Percentiles rank a stretch among this genome's conserved stretches.
These are phyloP conservation scores for Orthosia gothica DNA, from an alignment of 2,888 invertebrate genomes.

Conservation along the genomic window DNA sequence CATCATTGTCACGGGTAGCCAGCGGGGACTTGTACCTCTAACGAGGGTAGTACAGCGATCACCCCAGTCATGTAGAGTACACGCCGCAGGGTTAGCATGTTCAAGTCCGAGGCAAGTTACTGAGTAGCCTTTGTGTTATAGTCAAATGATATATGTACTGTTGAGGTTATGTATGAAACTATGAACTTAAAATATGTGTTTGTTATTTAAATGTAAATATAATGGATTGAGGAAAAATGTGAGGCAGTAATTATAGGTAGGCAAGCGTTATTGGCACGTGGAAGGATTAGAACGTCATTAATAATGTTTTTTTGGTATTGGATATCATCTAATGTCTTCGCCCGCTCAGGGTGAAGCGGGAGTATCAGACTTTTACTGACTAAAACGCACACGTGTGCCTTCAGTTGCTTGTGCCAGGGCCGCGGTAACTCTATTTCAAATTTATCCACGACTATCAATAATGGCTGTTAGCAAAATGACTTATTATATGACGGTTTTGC, in stretches of 20 bases:
- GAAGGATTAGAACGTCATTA: no score
- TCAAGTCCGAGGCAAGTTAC: slow-evolving; percentile 18
- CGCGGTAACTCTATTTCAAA: no score
- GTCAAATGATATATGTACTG: slow-evolving; percentile 13
- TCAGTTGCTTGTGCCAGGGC: no score
- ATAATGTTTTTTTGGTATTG: no score
- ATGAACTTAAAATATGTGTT: background rate
- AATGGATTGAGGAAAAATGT: background rate
- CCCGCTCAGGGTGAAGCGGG: no score
- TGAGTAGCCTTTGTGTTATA: slow-evolving; percentile 30
- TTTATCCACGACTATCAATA: background rate
- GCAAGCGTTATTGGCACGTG: background rate
- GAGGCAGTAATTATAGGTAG: background rate
- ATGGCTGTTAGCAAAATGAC: background rate
- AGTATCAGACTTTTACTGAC: no score
- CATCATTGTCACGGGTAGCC: slow-evolving; percentile 45
- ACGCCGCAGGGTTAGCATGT: slow-evolving; percentile 26
- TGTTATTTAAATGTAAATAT: background rate
- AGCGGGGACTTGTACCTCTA: slow-evolving; percentile 46
- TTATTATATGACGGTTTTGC: background rate
- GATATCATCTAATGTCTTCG: no score
- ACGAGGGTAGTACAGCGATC: slow-evolving; percentile 29
- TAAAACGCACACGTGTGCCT: no score
- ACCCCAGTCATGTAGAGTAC: slow-evolving; percentile 31
- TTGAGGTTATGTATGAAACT: background rate